phyloP scores from a whole-genome alignment of 2,888 invertebrate species.

The Sipha maydis region DNA sequence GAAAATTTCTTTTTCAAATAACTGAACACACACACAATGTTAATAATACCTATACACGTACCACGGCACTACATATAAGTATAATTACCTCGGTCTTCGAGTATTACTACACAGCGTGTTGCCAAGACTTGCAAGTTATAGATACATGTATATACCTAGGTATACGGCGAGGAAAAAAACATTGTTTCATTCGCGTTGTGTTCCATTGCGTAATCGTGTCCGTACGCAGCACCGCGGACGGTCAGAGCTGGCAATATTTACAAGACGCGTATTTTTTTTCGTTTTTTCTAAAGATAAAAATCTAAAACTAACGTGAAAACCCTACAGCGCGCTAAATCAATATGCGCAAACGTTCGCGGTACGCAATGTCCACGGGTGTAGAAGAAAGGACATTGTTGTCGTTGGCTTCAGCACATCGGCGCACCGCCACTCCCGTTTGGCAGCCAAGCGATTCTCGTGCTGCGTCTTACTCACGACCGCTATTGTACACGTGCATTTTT shows the following conservation, averaged over 20 bases:
- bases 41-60: no score
- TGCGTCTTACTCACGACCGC: no score
- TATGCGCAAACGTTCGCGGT: no score
- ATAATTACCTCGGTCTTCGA: conserved; percentile 24
- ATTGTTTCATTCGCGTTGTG: conserved; percentile 17
- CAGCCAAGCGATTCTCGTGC: no score
- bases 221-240: not conserved
- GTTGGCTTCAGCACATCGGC: no score
- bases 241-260: not conserved
- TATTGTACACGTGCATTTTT: no score
- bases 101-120: conserved; percentile 7
- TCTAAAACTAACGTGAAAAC: not conserved
- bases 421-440: no score
- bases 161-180: conserved; percentile 26
- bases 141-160: not conserved
- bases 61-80: not conserved
- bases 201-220: conserved; percentile 14
- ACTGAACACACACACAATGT: no score
- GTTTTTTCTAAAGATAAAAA: not conserved
- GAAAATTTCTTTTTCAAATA: no score
- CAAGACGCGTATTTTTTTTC: no score
- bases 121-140: conserved; percentile 23
- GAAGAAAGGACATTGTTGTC: no score
- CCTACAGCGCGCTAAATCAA: not conserved
- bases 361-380: no score